Evolutionary conservation across 2,888 invertebrate genomes (phyloP).

Genomic region (Pecten maximus): DNA sequence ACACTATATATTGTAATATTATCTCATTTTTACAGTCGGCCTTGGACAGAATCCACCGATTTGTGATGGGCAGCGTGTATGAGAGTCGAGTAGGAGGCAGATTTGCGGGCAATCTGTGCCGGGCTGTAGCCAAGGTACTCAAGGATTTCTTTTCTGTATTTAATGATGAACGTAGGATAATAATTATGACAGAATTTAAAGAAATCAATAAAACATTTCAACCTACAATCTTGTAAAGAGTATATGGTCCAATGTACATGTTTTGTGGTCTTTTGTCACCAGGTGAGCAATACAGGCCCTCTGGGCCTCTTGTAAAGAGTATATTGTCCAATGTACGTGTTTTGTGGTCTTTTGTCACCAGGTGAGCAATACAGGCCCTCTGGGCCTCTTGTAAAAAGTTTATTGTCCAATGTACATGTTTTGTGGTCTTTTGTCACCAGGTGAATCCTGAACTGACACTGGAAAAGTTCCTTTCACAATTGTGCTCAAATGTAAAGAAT

Average conservation of each 20-base stretch:
- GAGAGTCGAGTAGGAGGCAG: slow-evolving; percentile 93
- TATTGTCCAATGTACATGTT: not conserved
- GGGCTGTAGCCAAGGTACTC: slow-evolving; percentile 84
- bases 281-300: no score
- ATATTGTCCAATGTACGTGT: no score
- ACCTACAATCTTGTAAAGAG: no score
- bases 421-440: slow-evolving; percentile 62
- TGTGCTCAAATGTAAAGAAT: slow-evolving; percentile 87
- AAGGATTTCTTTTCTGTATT: not conserved
- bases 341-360: no score
- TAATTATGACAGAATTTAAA: no score
- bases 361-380: no score
- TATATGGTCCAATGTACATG: no score
- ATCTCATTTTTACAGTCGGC: slow-evolving; percentile 85
- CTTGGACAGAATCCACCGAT: slow-evolving; percentile 89
- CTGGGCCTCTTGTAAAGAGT: no score
- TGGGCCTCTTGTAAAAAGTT: not conserved
- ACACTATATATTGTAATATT: no score
- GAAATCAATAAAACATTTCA: no score
- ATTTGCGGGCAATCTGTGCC: slow-evolving; percentile 89
- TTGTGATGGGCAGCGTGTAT: slow-evolving; percentile 88
- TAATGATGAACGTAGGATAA: no score
- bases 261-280: no score
- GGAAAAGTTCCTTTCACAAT: slow-evolving; percentile 88
- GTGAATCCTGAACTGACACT: slow-evolving; percentile 89